A percentile compares a stretch with the other conserved stretches of the same genome.
Conservation (phyloP, 2,113 vertebrate genomes). For the Sorex araneus region DNA sequence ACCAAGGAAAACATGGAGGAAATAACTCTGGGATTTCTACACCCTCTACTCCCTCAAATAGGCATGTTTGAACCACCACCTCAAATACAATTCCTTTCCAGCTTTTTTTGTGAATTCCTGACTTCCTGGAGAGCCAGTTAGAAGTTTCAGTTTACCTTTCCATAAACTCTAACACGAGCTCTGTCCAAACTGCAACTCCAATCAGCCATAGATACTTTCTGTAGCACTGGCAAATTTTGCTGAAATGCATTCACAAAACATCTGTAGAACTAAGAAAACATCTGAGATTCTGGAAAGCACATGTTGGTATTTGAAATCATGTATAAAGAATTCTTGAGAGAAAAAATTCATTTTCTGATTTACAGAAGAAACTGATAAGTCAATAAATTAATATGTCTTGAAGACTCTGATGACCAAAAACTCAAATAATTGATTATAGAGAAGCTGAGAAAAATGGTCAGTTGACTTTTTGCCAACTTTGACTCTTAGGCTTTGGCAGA, state of each 20-base stretch:
- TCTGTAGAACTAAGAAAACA: conserved; percentile 73
- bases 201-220: conserved; percentile 70
- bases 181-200: conserved; percentile 66
- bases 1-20: conserved; percentile 73
- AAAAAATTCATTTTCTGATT: conserved; percentile 49
- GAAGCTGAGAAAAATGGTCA: background rate
- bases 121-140: conserved; percentile 51
- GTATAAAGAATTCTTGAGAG: conserved; percentile 71
- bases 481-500: conserved; percentile 15
- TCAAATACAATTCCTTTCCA: conserved; percentile 68
- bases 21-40: conserved; percentile 43
- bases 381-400: conserved; percentile 62
- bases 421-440: background rate
- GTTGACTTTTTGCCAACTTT: background rate
- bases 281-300: conserved; percentile 74
- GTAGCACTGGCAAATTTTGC: conserved; percentile 66
- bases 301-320: conserved; percentile 73
- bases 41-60: conserved; percentile 51
- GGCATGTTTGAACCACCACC: conserved; percentile 61
- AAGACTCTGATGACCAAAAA: background rate
- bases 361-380: conserved; percentile 42
- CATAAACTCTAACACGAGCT: conserved; percentile 55
- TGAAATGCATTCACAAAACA: conserved; percentile 79
- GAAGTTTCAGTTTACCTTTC: conserved; percentile 70
- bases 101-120: conserved; percentile 37